These are phyloP conservation scores for Phylloscopus trochiloides DNA, from an alignment of 2,113 vertebrate genomes.

Conservation along the genomic window DNA sequence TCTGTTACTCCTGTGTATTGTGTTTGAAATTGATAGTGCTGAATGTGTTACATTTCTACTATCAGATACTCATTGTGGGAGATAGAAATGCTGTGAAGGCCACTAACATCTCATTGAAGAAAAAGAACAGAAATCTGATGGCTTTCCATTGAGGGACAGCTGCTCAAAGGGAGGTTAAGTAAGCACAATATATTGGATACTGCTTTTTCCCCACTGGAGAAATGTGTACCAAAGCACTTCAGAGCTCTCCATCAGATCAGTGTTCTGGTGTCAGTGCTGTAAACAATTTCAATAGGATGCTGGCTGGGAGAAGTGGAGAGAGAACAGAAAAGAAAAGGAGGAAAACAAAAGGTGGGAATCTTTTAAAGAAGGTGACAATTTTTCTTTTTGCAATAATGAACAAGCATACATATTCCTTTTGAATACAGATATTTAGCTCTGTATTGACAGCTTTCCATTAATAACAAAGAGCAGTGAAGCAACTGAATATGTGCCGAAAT, in stretches of 20 bases:
- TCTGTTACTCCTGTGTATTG: slow-evolving; percentile 37
- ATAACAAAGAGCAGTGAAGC: not conserved
- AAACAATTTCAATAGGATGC: not conserved
- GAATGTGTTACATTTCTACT: not conserved
- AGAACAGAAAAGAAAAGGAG: not conserved
- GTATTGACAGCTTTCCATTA: not conserved
- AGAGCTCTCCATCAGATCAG: not conserved
- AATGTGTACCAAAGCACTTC: not conserved
- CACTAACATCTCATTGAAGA: not conserved
- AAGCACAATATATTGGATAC: not conserved
- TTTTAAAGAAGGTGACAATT: not conserved
- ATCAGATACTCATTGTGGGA: not conserved
- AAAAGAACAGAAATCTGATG: not conserved
- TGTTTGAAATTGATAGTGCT: slow-evolving; percentile 36
- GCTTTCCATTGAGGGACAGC: not conserved
- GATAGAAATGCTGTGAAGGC: not conserved
- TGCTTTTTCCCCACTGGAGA: not conserved
- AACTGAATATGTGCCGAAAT: not conserved
- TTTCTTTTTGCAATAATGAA: not conserved
- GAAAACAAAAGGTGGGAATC: fast-evolving
- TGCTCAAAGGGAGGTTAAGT: slow-evolving; percentile 29
- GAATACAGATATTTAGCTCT: not conserved
- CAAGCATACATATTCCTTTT: not conserved
- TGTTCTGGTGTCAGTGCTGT: not conserved
- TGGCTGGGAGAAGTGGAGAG: not conserved